Base-by-base conservation (phyloP, 2,888 invertebrate genomes). In the Acrocyrtus sp. region DNA sequence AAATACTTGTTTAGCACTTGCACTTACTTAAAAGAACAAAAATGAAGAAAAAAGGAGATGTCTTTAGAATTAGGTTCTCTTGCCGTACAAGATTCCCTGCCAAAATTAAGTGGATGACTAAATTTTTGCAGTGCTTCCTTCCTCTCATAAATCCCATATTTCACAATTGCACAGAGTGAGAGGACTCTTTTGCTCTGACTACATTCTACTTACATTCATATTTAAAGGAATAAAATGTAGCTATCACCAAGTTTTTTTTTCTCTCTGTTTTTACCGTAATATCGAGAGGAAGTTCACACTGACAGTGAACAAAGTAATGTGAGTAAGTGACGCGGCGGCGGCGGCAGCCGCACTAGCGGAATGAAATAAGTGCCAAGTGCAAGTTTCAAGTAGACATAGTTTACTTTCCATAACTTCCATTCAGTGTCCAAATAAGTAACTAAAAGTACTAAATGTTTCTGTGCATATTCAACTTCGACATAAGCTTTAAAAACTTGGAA, bases 401-500 rank as follows among this genome's bases (percentile, higher is more conserved):
- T 70, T 43, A 50, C 48, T 21, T 43, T 50, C 61, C 45, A 63
- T 45, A 22, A 57, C 50, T 27, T 47, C 63, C 63, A 63, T 57
- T 70, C 70, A 70, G 62, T 70, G 62, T 56, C 70, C 50, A 50
- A 61, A 34, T 53, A 47, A 56, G 58, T 56, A 69, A 70, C 70
- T 70, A 51, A 70, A 70, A 70, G 56, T 70, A 62, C 63, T 70
- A 57, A 70, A 70, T 63, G 51, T 57, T 70, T 63, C 67, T 60
- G 48, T 58, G 60, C 67, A 67, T 67, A 58, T 67, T 50, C 51
- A 67, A 67, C 43, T 60, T 58, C 29, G 45, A 60, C 58, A 58
- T 51, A 48, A 66, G 66, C 67, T 67, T 58, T 66, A 50, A 57
- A 67, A 65, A 67, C 43, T 67, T 60, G 24, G 3, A 54, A 45